These are phyloP conservation scores for Delphinus delphis DNA, from an alignment of 2,113 vertebrate genomes.

Conservation along the genomic window DNA sequence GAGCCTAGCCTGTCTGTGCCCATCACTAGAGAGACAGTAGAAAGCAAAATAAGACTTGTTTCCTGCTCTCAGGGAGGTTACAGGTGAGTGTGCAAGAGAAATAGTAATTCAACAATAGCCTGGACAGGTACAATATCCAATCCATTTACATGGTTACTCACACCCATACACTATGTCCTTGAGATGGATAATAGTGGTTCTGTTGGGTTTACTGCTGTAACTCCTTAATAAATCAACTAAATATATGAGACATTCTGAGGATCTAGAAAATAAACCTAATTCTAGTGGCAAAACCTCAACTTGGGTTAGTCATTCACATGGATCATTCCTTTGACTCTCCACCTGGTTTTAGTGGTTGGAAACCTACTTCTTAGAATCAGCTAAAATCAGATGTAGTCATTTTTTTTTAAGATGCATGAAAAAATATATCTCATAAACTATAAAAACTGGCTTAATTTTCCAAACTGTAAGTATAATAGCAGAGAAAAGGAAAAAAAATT, in stretches of 20 bases:
- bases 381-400: neutral
- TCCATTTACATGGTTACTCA: neutral
- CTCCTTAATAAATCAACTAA: conserved; percentile 49
- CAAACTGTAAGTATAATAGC: neutral
- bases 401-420: neutral
- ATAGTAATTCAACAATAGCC: neutral
- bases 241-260: neutral
- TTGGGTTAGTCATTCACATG: neutral
- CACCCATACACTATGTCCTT: neutral
- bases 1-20: no score
- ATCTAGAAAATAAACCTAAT: conserved; percentile 25
- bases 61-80: neutral
- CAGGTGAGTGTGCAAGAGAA: neutral
- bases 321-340: conserved; percentile 9
- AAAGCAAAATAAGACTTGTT: neutral
- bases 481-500: neutral
- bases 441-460: neutral
- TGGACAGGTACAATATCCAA: neutral
- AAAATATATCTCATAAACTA: neutral
- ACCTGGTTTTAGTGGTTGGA: neutral
- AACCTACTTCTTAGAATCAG: neutral
- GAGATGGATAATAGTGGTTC: neutral
- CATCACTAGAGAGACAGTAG: neutral
- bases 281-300: neutral
- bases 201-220: neutral